Evolutionary conservation across 2,113 vertebrate genomes (phyloP).

Genomic region (Alouatta palliata): DNA sequence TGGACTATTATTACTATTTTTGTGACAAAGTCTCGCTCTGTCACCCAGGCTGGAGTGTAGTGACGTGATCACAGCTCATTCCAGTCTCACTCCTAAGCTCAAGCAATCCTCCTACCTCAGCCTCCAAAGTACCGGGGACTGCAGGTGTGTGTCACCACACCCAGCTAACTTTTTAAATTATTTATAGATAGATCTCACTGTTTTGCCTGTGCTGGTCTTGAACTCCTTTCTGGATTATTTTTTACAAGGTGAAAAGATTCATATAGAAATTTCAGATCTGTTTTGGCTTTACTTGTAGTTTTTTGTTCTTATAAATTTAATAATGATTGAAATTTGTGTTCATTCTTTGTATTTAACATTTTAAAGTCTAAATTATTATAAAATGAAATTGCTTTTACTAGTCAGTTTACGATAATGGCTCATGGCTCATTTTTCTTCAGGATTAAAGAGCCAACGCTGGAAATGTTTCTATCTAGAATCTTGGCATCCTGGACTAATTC

Average conservation of each 20-base stretch:
- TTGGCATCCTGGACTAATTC: slow-evolving; percentile 92
- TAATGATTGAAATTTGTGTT: slow-evolving; percentile 39
- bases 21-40: too few relatives aligned
- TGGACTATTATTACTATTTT: background rate
- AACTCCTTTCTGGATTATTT: background rate
- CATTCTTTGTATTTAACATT: slow-evolving; percentile 50
- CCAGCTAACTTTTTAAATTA: too few relatives aligned
- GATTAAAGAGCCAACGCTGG: slow-evolving; percentile 92
- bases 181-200: too few relatives aligned
- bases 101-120: too few relatives aligned
- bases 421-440: slow-evolving; percentile 79
- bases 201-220: background rate
- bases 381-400: slow-evolving; percentile 7
- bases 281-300: slow-evolving; percentile 42
- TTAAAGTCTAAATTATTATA: background rate
- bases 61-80: too few relatives aligned
- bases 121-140: too few relatives aligned
- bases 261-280: background rate
- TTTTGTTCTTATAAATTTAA: slow-evolving; percentile 4
- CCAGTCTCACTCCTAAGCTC: too few relatives aligned
- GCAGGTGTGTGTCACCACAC: too few relatives aligned
- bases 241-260: slow-evolving; percentile 13
- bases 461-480: slow-evolving; percentile 91
- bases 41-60: too few relatives aligned
- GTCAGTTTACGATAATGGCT: background rate